Conservation (phyloP, 2,888 invertebrate genomes). For the Kuschelorhynchus macadamiae region DNA sequence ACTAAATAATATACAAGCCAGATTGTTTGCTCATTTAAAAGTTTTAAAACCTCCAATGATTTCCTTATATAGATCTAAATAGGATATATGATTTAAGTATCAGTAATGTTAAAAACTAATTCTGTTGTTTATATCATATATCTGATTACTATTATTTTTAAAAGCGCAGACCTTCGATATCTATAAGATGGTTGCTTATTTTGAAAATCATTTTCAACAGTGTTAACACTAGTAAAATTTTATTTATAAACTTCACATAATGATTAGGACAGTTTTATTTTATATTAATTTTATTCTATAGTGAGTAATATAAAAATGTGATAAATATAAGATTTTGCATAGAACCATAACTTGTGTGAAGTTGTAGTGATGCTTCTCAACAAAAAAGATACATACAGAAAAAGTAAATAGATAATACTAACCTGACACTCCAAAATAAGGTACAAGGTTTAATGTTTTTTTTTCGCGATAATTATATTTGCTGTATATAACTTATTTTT, state of each 20-base stretch:
- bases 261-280: slow-evolving; percentile 9
- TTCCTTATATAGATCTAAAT: too few relatives aligned
- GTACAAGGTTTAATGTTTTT: too few relatives aligned
- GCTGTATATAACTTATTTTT: slow-evolving; percentile 23
- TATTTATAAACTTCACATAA: slow-evolving; percentile 1
- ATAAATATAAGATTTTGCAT: slow-evolving; percentile 28
- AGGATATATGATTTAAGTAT: too few relatives aligned
- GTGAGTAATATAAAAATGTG: slow-evolving; percentile 34
- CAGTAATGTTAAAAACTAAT: too few relatives aligned
- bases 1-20: too few relatives aligned
- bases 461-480: slow-evolving; percentile 10
- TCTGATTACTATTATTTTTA: background rate
- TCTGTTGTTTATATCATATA: background rate
- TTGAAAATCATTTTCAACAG: background rate
- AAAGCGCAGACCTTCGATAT: background rate
- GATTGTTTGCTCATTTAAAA: too few relatives aligned
- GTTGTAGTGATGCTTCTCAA: slow-evolving; percentile 4
- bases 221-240: background rate
- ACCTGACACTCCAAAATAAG: slow-evolving; percentile 3
- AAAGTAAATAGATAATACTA: slow-evolving; percentile 6
- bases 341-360: slow-evolving; percentile 8
- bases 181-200: background rate
- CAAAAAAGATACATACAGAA: background rate
- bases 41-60: too few relatives aligned
- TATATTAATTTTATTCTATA: slow-evolving; percentile 1